These are phyloP conservation scores for Drosophila tripunctata DNA, from an alignment of 2,888 invertebrate species.

Conservation along the genomic window DNA sequence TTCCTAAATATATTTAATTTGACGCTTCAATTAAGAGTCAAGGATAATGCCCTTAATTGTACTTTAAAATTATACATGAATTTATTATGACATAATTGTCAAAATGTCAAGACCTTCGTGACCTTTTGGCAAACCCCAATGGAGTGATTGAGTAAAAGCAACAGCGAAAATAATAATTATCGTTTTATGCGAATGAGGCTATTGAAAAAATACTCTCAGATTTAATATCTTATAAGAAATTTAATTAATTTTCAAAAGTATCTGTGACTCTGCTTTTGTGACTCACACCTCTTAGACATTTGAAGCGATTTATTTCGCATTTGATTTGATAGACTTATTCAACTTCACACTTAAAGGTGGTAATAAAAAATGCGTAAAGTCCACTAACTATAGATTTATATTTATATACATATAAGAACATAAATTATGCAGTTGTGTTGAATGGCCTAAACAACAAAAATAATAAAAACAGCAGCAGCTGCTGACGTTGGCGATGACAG, in stretches of 20 bases:
- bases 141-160: background rate
- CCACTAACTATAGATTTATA: slow-evolving; percentile 47
- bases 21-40: background rate
- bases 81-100: slow-evolving; percentile 10
- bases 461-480: slow-evolving; percentile 1
- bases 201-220: background rate
- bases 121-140: background rate
- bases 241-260: background rate
- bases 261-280: background rate
- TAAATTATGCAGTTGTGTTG: slow-evolving; percentile 51
- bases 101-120: slow-evolving; percentile 18
- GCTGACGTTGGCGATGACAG: slow-evolving; percentile 23
- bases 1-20: background rate
- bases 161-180: background rate
- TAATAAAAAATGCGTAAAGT: slow-evolving; percentile 32
- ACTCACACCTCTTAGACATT: slow-evolving; percentile 15
- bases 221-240: background rate
- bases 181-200: background rate
- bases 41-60: slow-evolving; percentile 6
- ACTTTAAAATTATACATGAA: background rate
- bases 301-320: slow-evolving; percentile 20
- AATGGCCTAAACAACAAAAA: slow-evolving; percentile 42
- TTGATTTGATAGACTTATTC: slow-evolving; percentile 32
- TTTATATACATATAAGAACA: slow-evolving; percentile 51
- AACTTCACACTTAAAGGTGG: slow-evolving; percentile 14